Conservation (phyloP, 2,113 vertebrate genomes). For the Chamaea fasciata region DNA sequence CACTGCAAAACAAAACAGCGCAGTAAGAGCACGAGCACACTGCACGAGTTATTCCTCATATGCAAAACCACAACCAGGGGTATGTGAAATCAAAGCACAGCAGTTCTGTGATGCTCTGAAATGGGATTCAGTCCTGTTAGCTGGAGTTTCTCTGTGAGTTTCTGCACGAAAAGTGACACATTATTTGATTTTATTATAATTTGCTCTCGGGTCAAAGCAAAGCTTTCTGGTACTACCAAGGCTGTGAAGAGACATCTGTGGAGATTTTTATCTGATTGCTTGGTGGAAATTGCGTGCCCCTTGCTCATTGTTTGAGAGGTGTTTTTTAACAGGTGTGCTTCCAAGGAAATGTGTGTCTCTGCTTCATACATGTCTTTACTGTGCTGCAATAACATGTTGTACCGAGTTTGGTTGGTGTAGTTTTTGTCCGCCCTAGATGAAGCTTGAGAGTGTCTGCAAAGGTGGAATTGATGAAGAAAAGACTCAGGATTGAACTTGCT, state of each 20-base stretch:
- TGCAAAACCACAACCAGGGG: background rate
- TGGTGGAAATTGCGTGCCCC: background rate
- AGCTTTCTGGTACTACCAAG: background rate
- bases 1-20: background rate
- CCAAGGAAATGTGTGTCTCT: background rate
- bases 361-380: accelerated
- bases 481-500: accelerated
- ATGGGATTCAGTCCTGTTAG: background rate
- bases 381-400: background rate
- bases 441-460: background rate
- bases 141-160: background rate
- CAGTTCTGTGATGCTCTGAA: background rate
- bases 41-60: background rate
- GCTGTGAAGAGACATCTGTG: background rate
- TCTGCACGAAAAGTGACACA: background rate
- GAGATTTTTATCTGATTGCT: background rate
- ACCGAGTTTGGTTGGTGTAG: background rate
- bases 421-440: background rate
- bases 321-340: background rate
- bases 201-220: background rate
- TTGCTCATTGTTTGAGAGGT: background rate
- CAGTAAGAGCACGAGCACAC: background rate
- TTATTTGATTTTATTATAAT: background rate
- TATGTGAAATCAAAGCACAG: background rate
- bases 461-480: background rate